A percentile compares a stretch with the other conserved stretches of the same genome.
phyloP scores from a whole-genome alignment of 2,888 invertebrate species.

The Encarsia formosa region DNA sequence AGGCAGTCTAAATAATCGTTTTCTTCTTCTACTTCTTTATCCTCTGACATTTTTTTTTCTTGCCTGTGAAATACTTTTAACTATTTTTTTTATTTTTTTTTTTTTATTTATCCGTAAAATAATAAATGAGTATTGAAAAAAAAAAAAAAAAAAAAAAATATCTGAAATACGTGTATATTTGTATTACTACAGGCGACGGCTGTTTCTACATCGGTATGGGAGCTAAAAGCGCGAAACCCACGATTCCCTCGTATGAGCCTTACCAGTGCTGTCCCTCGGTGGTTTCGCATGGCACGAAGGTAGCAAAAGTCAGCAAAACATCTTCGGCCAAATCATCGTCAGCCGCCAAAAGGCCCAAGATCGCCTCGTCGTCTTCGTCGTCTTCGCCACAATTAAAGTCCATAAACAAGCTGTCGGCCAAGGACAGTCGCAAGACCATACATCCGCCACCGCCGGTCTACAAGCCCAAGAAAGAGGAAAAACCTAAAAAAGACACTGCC shows the following conservation, averaged over 20 bases:
- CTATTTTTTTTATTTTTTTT: conserved; percentile 1
- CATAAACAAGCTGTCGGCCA: conserved; percentile 51
- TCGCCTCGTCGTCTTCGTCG: conserved; percentile 5
- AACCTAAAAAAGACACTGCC: conserved; percentile 35
- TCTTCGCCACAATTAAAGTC: conserved; percentile 40
- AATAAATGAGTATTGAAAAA: too few species aligned
- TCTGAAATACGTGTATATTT: conserved; percentile 58
- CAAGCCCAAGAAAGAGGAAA: conserved; percentile 31
- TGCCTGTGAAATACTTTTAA: too few species aligned
- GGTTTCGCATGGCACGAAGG: conserved; percentile 73
- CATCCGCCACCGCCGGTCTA: conserved; percentile 34
- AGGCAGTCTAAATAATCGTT: too few species aligned
- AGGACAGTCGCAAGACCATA: conserved; percentile 50
- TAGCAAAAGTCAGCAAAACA: conserved; percentile 65
- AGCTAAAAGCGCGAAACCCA: conserved; percentile 73
- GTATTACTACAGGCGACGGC: conserved; percentile 93
- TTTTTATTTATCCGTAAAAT: too few species aligned
- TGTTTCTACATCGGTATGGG: conserved; percentile 96
- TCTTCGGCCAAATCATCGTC: conserved; percentile 29
- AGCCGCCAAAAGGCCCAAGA: conserved; percentile 32
- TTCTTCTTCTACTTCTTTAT: too few species aligned
- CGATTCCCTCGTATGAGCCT: conserved; percentile 76
- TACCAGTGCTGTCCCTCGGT: conserved; percentile 90
- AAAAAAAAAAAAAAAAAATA: too few species aligned
- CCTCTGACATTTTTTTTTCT: too few species aligned